These are phyloP conservation scores for Opisthograptis luteolata DNA, from an alignment of 2,888 invertebrate genomes.

Conservation along the genomic window DNA sequence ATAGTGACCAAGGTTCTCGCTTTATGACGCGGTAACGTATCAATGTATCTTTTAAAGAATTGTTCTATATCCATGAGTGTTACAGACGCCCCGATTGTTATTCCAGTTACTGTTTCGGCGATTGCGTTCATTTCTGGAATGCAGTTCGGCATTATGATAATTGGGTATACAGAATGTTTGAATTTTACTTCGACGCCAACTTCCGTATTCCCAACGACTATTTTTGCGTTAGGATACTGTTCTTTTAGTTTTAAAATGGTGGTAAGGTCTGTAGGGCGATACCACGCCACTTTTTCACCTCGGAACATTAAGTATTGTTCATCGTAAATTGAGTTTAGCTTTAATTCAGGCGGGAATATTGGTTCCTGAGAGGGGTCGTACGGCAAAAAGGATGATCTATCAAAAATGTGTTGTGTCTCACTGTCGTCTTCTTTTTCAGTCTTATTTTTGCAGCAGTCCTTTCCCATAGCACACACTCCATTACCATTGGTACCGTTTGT, in stretches of 20 bases:
- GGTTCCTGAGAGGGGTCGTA: slow-evolving; percentile 91
- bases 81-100: slow-evolving; percentile 92
- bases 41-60: slow-evolving; percentile 85
- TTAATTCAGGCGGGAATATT: slow-evolving; percentile 93
- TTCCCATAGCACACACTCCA: slow-evolving; percentile 84
- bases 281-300: slow-evolving; percentile 87
- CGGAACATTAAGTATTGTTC: slow-evolving; percentile 74
- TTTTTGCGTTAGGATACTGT: slow-evolving; percentile 87
- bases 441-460: slow-evolving; percentile 86
- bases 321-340: slow-evolving; percentile 85
- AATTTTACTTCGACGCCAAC: slow-evolving; percentile 94
- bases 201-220: slow-evolving; percentile 93
- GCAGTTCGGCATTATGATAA: slow-evolving; percentile 93
- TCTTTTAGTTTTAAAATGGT: slow-evolving; percentile 87
- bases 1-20: slow-evolving; percentile 88
- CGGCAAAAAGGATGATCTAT: slow-evolving; percentile 85
- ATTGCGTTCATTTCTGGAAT: slow-evolving; percentile 90
- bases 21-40: slow-evolving; percentile 81
- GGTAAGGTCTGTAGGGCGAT: slow-evolving; percentile 86
- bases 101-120: slow-evolving; percentile 79
- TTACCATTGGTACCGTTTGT: slow-evolving; percentile 34
- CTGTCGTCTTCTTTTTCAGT: slow-evolving; percentile 62
- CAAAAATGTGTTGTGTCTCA: slow-evolving; percentile 83
- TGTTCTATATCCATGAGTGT: slow-evolving; percentile 91
- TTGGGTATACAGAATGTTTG: slow-evolving; percentile 89